Evolutionary conservation across 1,140 invertebrate genomes (phyloP).

Genomic region (Anastrepha obliqua): DNA sequence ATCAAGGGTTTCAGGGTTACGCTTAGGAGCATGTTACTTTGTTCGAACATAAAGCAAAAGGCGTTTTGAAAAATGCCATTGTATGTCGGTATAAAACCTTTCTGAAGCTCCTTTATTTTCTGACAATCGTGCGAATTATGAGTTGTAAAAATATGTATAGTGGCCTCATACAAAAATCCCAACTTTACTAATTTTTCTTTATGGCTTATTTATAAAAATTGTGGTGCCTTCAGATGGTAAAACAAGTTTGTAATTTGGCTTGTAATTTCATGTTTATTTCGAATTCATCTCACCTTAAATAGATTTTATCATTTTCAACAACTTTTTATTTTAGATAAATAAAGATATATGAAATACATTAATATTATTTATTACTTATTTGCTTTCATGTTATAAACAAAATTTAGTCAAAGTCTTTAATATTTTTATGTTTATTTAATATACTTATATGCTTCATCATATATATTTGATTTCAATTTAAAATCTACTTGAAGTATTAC

Average conservation of each 20-base stretch:
- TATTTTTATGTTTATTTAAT: constrained; percentile 31
- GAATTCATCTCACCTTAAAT: constrained; percentile 53
- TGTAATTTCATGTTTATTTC: constrained; percentile 36
- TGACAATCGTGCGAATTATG: background rate
- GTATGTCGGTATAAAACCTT: too few relatives aligned
- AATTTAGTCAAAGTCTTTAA: constrained; percentile 50
- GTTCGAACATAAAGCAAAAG: too few relatives aligned
- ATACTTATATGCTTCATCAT: constrained; percentile 45
- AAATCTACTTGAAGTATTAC: constrained; percentile 39
- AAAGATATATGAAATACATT: constrained; percentile 49
- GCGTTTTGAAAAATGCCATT: too few relatives aligned
- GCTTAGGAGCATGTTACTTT: too few relatives aligned
- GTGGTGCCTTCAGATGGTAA: background rate
- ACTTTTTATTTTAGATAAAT: constrained; percentile 40
- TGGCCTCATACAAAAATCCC: too few relatives aligned
- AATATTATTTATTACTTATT: constrained; percentile 25
- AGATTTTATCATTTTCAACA: constrained; percentile 35
- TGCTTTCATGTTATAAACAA: constrained; percentile 29
- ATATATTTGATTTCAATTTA: constrained; percentile 42
- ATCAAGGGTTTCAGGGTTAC: too few relatives aligned
- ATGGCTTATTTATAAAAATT: too few relatives aligned
- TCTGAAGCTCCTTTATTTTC: background rate
- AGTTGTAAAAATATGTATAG: too few relatives aligned
- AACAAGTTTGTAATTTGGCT: background rate
- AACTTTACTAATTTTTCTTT: too few relatives aligned